phyloP scores from a whole-genome alignment of 2,113 vertebrate genomes.

The Candoia aspera region DNA sequence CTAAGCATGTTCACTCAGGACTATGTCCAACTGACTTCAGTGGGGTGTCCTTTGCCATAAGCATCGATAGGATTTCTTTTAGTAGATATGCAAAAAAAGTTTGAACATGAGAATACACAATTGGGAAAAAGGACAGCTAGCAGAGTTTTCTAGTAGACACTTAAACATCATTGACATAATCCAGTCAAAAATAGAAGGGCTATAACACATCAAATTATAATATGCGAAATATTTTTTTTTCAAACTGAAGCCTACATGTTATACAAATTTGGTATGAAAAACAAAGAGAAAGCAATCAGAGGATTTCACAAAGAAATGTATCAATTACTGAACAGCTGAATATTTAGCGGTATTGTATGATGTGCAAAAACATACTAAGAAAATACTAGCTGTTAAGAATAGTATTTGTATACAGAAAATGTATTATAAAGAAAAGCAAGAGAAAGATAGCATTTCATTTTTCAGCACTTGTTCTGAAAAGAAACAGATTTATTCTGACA shows the following conservation, averaged over 20 bases:
- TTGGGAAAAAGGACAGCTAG: neutral
- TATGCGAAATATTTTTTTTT: neutral
- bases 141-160: neutral
- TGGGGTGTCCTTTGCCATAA: neutral
- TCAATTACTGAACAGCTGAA: neutral
- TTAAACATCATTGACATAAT: fast-evolving
- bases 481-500: slow-evolving; percentile 31
- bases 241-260: neutral
- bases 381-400: neutral
- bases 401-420: slow-evolving; percentile 3
- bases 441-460: slow-evolving; percentile 15
- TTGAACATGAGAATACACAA: neutral
- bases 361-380: neutral
- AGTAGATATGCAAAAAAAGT: neutral
- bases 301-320: neutral
- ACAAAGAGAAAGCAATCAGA: neutral
- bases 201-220: fast-evolving
- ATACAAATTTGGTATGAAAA: slow-evolving; percentile 18
- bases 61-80: neutral
- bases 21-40: neutral
- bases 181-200: neutral
- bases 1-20: neutral
- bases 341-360: neutral
- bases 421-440: slow-evolving; percentile 13
- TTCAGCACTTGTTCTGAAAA: neutral